Base-by-base conservation (phyloP, 2,888 invertebrate species). In the Oscheius sp. region DNA sequence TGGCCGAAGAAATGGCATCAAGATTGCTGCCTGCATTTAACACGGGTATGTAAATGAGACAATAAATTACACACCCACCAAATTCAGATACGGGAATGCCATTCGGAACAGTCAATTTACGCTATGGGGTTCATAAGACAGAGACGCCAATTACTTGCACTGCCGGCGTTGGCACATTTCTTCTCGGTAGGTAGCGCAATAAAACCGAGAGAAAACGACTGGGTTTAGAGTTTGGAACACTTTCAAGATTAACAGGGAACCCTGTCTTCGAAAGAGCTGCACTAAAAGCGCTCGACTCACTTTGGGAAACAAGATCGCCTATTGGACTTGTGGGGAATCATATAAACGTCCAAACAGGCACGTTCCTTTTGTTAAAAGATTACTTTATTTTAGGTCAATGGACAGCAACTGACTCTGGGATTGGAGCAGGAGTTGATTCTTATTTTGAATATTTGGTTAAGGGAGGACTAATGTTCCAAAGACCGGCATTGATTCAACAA, bases 371-470 rank as follows among this genome's bases (percentile, higher is more conserved):
- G 37, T 12, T 42, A 6, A n/a, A 23, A 3, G 29, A 3, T n/a
- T 33, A 1, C 29, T 8, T 17, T 39, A n/a, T 3, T 39, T 50
- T 15, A 82, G 85, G 83, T 27, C 72, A 76, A 31, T 99, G 98
- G 98, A 96, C 95, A 0, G 97, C 96, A 0, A 92, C 94, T 76
- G 97, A 98, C 88, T 92, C 96, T n/a, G 96, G 96, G 5, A 96
- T 96, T 75, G 96, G 89, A 10, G 89, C 89, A 6, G 90, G 89
- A 0, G 88, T 90, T 1, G 89, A 89, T 77, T 98, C 97, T 0
- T 96, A 95, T 87, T 97, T 94, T 88, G 98, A 98, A 88, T 98
- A 99, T 88, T 89, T 98, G 78, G 96, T 96, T 0, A 99, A 99
- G 90, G 97, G 95, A 6, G 92, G 95, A 0, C 91, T 96, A 61